These are phyloP conservation scores for Caenorhabditis virilis DNA, from an alignment of 2,888 invertebrate species.

Conservation along the genomic window DNA sequence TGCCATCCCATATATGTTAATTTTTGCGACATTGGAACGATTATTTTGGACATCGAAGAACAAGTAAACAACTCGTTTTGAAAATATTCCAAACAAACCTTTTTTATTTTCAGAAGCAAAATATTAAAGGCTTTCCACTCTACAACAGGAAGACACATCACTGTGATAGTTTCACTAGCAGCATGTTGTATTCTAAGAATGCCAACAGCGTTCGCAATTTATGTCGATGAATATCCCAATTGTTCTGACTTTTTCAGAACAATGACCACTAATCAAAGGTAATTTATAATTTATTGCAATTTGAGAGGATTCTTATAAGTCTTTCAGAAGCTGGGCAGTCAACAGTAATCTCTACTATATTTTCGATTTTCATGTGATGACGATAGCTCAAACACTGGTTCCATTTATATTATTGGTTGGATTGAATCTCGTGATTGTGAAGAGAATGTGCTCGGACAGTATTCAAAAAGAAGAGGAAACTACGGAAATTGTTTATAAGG, in stretches of 20 bases:
- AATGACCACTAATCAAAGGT: slow-evolving; percentile 47
- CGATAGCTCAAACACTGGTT: slow-evolving; percentile 62
- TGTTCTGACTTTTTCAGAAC: slow-evolving; percentile 62
- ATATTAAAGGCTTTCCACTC: slow-evolving; percentile 58
- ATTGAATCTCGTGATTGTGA: slow-evolving; percentile 51
- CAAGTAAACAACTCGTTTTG: slow-evolving; percentile 10
- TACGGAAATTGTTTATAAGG: slow-evolving; percentile 23
- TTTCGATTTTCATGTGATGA: slow-evolving; percentile 64
- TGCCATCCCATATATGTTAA: slow-evolving; percentile 67
- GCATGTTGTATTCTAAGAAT: slow-evolving; percentile 53
- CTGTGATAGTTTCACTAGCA: slow-evolving; percentile 48
- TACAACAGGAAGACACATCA: slow-evolving; percentile 57
- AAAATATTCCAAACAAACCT: not conserved
- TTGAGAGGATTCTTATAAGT: not conserved
- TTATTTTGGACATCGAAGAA: slow-evolving; percentile 60
- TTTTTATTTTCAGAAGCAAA: slow-evolving; percentile 25
- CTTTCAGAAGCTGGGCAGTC: slow-evolving; percentile 27
- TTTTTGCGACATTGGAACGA: slow-evolving; percentile 67
- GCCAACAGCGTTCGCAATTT: slow-evolving; percentile 58
- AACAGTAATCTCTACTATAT: slow-evolving; percentile 45
- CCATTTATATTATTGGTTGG: slow-evolving; percentile 62
- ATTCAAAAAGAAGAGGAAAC: slow-evolving; percentile 22
- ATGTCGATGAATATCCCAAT: slow-evolving; percentile 53
- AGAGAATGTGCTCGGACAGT: slow-evolving; percentile 37
- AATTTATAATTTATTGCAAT: not conserved